phyloP scores from a whole-genome alignment of 2,888 invertebrate genomes.

The Deilephila porcellus region DNA sequence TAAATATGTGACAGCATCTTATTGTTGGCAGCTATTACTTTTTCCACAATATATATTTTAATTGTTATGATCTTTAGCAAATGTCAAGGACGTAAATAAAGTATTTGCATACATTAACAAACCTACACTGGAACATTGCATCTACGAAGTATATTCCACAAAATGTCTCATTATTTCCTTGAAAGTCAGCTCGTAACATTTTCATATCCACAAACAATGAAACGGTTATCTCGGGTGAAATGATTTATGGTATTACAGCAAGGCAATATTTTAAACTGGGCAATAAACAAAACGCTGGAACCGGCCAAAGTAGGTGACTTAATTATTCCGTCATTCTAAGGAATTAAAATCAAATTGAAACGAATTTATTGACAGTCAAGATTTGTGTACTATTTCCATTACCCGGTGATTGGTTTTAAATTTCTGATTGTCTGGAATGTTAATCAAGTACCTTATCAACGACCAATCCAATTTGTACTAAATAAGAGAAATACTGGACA shows the following conservation, averaged over 20 bases:
- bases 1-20: not conserved
- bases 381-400: constrained; percentile 48
- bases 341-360: constrained; percentile 63
- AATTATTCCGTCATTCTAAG: constrained; percentile 68
- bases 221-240: constrained; percentile 59
- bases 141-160: not conserved
- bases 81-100: not conserved
- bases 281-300: constrained; percentile 66
- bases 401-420: constrained; percentile 36
- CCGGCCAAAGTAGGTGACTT: constrained; percentile 61
- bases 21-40: not conserved
- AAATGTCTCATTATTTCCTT: constrained; percentile 17
- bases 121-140: not conserved
- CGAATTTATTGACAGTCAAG: constrained; percentile 62
- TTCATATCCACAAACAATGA: constrained; percentile 55
- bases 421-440: constrained; percentile 36
- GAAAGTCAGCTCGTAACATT: constrained; percentile 22
- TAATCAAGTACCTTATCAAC: constrained; percentile 23
- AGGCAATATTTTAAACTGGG: constrained; percentile 60
- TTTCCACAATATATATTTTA: not conserved
- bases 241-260: constrained; percentile 67
- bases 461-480: not conserved
- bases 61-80: not conserved
- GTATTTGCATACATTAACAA: not conserved
- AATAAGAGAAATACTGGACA: not conserved